Base-by-base conservation (phyloP, 37 sponge, comb jelly and placozoan genomes). In the Hormiphora californensis region DNA sequence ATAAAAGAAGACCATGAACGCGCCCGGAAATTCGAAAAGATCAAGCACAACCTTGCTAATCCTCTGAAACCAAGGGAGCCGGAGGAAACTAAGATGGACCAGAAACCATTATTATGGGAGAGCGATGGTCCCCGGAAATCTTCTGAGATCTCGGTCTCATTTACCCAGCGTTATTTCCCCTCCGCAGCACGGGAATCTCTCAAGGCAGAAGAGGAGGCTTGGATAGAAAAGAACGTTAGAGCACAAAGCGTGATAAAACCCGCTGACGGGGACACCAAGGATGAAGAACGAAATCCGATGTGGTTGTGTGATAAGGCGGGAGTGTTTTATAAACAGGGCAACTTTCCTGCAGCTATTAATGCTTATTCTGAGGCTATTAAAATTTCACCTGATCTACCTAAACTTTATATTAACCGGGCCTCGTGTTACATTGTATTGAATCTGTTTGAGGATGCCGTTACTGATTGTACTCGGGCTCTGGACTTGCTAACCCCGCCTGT, bases 181-280 rank as follows among this genome's bases (percentile, higher is more conserved):
- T 95, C 95, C 54, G 92, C 99, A 55, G 93, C 93, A 2, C 78
- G 99, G 54, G 99, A 98, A 73, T 93, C 95, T 1, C 89, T 86
- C 32, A 88, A 65, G 51, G 54, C 73, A 17, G 93, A 94, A 55
- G 97, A 96, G 51, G 90, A 96, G 57, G 93, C 92, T 39, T 98
- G 95, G 95, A 68, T 95, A 62, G 87, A 94, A 1, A 98, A 95
- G 62, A 89, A 92, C 88, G 95, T 95, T 17, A 39, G 44, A 17
- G 81, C 81, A 40, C 81, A 73, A 46, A 73, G 46, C 12, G 46
- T 41, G 43, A 7, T 73, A 28, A 73, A 73, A 40, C 44, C 81
- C 0, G 25, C 21, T 0, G 85, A 86, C 12, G 81, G 55, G 37
- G 90, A 63, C 53, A 91, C 90, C 19, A 55, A 90, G 36, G 57